phyloP scores from a whole-genome alignment of 2,113 vertebrate genomes.

The Daubentonia madagascariensis region DNA sequence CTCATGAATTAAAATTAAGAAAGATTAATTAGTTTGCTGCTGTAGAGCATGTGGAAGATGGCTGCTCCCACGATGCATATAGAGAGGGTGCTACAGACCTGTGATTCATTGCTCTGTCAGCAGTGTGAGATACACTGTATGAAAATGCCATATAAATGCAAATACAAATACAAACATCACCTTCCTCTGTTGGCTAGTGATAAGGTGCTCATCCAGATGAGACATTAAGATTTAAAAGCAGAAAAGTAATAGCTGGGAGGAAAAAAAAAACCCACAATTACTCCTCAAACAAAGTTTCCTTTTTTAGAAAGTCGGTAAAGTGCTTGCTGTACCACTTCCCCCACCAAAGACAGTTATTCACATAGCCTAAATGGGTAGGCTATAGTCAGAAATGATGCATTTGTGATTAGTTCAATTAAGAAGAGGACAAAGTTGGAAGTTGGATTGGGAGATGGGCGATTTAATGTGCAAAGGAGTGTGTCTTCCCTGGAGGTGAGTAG shows the following conservation, averaged over 20 bases:
- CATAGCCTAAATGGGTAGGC: not conserved
- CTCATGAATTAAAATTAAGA: constrained; percentile 77
- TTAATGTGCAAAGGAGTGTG: not conserved
- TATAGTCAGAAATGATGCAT: not conserved
- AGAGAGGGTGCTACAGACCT: constrained; percentile 73
- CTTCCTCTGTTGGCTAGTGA: constrained; percentile 83
- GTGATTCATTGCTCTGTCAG: constrained; percentile 87
- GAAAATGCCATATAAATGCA: constrained; percentile 89
- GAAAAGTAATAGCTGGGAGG: constrained; percentile 77
- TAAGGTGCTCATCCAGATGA: constrained; percentile 86
- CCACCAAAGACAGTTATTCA: constrained; percentile 13
- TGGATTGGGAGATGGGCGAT: not conserved
- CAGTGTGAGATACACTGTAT: constrained; percentile 79
- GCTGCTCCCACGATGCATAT: constrained; percentile 61
- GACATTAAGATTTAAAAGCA: constrained; percentile 81
- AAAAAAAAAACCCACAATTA: constrained; percentile 40
- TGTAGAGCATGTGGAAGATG: constrained; percentile 54
- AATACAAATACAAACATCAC: constrained; percentile 84
- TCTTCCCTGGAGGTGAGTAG: not conserved
- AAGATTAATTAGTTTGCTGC: constrained; percentile 83
- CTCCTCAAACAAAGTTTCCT: constrained; percentile 68
- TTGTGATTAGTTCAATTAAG: constrained; percentile 73
- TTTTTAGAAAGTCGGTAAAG: constrained; percentile 64
- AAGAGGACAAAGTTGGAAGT: constrained; percentile 48
- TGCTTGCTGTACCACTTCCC: not conserved